Percentiles rank a stretch among this genome's conserved stretches.
phyloP scores from a whole-genome alignment of 1,140 invertebrate species.

The Papilio helenus region DNA sequence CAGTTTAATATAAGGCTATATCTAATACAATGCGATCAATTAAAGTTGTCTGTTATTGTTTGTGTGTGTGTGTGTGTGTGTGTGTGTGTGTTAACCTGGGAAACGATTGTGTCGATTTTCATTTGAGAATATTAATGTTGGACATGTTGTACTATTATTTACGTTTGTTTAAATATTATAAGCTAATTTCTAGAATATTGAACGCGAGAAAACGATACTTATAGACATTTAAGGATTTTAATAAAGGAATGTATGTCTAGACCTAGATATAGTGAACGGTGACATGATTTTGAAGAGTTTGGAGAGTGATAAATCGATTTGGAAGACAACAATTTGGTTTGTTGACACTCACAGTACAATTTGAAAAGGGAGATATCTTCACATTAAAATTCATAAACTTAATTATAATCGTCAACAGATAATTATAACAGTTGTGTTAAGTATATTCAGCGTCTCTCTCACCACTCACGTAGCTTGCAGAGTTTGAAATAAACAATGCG shows the following conservation, averaged over 20 bases:
- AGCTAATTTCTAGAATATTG: background rate
- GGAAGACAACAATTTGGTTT: too few relatives aligned
- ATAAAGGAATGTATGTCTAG: too few relatives aligned
- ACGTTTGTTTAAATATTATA: background rate
- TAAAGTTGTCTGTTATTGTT: constrained; percentile 48
- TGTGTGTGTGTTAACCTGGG: constrained; percentile 43
- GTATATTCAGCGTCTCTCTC: background rate
- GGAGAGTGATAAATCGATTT: too few relatives aligned
- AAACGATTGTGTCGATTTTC: constrained; percentile 38
- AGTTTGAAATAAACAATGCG: constrained; percentile 5
- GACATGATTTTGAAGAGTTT: too few relatives aligned
- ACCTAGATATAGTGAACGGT: too few relatives aligned
- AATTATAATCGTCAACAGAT: too few relatives aligned
- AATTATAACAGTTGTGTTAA: background rate
- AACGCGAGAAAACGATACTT: too few relatives aligned
- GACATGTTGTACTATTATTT: background rate
- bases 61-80: background rate
- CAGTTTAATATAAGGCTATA: constrained; percentile 66
- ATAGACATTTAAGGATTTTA: too few relatives aligned
- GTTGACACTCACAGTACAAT: too few relatives aligned
- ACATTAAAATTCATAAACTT: too few relatives aligned
- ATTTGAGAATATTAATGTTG: constrained; percentile 33
- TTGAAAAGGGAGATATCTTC: too few relatives aligned
- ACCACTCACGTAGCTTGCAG: background rate
- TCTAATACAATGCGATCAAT: constrained; percentile 62